Base-by-base conservation (phyloP, 2,113 vertebrate genomes). In the Anolis carolinensis region DNA sequence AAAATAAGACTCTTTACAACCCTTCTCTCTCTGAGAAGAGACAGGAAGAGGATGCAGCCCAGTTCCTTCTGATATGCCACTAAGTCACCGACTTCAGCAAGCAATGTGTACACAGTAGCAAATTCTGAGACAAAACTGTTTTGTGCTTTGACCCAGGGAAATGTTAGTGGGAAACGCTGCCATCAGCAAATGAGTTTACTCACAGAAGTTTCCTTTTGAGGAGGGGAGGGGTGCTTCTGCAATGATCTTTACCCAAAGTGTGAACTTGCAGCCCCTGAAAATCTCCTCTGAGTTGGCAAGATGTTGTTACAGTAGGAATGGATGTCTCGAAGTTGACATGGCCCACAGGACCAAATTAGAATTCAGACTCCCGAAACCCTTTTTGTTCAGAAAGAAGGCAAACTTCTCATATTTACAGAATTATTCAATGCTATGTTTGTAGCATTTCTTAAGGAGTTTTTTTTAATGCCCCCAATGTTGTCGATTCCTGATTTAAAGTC, bases 1-100 rank as follows among this genome's bases (percentile, higher is more conserved):
- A 36, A 83, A 68, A 90, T 55, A 55, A 59, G 18, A 59, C 55
- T 13, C 55, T 59, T 59, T 18, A 59, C 55, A 62, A 90, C n/a
- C 70, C 88, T 93, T 90, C 92, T 95, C 89, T 68, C 30, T 70
- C 90, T 87, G 81, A 84, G 95, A 96, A 96, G 94, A 95, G 95
- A 94, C 97, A 97, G 97, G 97, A 98, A 98, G 96, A 96, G 97
- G 97, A 98, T 97, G 94, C 94, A 96, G 95, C 90, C 96, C 85
- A 95, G 96, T 98, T 98, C 97, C 97, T 97, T 95, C 93, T 96
- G 97, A 98, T 97, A 98, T 48, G 93, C 95, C 87, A 79, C 79
- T 83, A 95, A 94, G 88, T 84, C 93, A 93, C 91, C 95, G 94
- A 88, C 84, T 95, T 92, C 93, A 96, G 90, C 93, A 94, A 92